A percentile compares a stretch with the other conserved stretches of the same genome.
These are phyloP conservation scores for Brenthis ino DNA, from an alignment of 2,888 invertebrate species.

Conservation along the genomic window DNA sequence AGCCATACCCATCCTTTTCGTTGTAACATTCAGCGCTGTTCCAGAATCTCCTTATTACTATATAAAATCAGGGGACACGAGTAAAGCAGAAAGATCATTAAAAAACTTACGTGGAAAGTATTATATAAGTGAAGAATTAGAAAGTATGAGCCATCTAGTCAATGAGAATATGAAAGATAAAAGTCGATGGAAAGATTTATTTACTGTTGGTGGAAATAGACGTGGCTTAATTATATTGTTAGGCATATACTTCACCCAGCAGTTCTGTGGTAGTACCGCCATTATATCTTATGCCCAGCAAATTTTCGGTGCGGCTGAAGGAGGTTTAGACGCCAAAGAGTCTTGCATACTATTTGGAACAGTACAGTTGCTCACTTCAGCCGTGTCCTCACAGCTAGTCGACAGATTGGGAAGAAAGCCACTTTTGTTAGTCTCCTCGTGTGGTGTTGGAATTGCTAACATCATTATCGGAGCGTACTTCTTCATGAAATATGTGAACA, in stretches of 20 bases:
- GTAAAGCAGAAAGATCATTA: slow-evolving; percentile 80
- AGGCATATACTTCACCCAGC: slow-evolving; percentile 83
- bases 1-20: slow-evolving; percentile 79
- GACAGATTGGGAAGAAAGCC: slow-evolving; percentile 84
- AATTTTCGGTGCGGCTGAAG: slow-evolving; percentile 82
- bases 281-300: slow-evolving; percentile 83
- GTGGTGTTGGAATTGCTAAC: slow-evolving; percentile 78
- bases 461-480: slow-evolving; percentile 81
- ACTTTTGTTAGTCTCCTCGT: slow-evolving; percentile 82
- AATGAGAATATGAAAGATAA: slow-evolving; percentile 78
- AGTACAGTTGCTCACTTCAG: slow-evolving; percentile 80
- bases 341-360: slow-evolving; percentile 80
- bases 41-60: slow-evolving; percentile 86
- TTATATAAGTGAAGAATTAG: slow-evolving; percentile 80
- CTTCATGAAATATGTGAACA: slow-evolving; percentile 73
- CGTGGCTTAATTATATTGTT: slow-evolving; percentile 83
- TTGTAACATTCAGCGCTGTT: slow-evolving; percentile 82
- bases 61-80: slow-evolving; percentile 72
- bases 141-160: slow-evolving; percentile 77
- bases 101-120: slow-evolving; percentile 80
- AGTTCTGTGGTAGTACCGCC: slow-evolving; percentile 84
- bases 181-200: slow-evolving; percentile 74
- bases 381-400: slow-evolving; percentile 80
- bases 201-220: slow-evolving; percentile 73
- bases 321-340: slow-evolving; percentile 69